Evolutionary conservation across 53 echinoderm and acorn worm species (phyloP).

Genomic region (Echinometra lucunter): DNA sequence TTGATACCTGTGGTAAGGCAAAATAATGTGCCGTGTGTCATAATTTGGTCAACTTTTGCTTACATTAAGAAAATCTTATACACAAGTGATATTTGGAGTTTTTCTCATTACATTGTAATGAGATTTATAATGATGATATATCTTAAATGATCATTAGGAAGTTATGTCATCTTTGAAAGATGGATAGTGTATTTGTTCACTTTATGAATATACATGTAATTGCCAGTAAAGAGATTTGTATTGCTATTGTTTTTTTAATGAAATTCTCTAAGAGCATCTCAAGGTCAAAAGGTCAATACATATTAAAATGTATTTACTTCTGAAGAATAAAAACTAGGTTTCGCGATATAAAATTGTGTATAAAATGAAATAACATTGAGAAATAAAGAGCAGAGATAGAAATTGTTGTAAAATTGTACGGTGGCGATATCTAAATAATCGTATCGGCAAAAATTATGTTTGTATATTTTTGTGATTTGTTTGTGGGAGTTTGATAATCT

Average conservation of each 20-base stretch:
- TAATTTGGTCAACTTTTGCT: no score
- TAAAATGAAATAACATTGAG: background rate
- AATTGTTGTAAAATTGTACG: background rate
- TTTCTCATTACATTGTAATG: background rate
- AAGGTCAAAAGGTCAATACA: background rate
- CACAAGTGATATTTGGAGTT: background rate
- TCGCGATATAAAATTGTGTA: background rate
- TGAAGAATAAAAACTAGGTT: background rate
- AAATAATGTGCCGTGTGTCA: no score
- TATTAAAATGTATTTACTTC: background rate
- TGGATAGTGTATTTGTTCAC: background rate
- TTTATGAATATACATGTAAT: background rate
- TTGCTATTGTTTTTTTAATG: background rate
- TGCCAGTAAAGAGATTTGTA: background rate
- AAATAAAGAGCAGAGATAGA: background rate
- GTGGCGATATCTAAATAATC: conserved; percentile 15
- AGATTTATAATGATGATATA: background rate
- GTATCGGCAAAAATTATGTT: background rate
- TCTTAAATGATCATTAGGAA: background rate
- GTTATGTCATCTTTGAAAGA: background rate
- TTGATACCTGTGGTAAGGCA: no score
- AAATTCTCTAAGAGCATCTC: background rate
- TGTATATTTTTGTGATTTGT: background rate
- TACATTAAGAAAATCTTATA: no score
- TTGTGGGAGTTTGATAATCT: background rate